These are phyloP conservation scores for Sphecodes monilicornis DNA, from an alignment of 2,888 invertebrate species.

Conservation along the genomic window DNA sequence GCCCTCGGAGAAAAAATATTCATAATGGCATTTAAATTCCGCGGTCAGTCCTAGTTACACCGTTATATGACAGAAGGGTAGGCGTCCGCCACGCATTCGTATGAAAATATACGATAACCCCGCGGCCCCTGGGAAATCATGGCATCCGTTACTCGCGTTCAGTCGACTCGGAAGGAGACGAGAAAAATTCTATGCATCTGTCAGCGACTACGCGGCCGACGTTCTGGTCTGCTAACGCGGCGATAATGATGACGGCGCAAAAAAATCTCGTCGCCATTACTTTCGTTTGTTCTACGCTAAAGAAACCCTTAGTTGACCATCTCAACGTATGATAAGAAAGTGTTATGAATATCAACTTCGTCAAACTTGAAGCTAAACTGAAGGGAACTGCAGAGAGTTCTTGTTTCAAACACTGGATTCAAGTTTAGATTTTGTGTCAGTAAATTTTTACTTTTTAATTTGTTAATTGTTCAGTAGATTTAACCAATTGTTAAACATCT, in stretches of 20 bases:
- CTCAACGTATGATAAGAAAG: no score
- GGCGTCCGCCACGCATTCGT: conserved; percentile 54
- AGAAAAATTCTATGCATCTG: conserved; percentile 71
- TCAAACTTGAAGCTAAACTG: no score
- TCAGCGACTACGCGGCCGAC: conserved; percentile 50
- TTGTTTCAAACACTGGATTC: no score
- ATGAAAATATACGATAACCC: conserved; percentile 67
- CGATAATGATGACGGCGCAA: conserved; percentile 26
- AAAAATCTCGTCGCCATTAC: conserved; percentile 34
- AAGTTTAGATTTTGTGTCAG: no score
- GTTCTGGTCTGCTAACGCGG: conserved; percentile 34
- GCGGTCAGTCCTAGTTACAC: conserved; percentile 54
- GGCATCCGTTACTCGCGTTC: conserved; percentile 67
- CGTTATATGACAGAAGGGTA: conserved; percentile 50
- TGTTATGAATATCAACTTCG: no score
- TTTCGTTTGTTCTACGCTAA: neutral
- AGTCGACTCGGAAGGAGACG: conserved; percentile 50
- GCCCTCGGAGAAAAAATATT: conserved; percentile 53
- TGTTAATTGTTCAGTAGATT: no score
- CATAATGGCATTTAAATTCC: conserved; percentile 63
- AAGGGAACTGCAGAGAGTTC: no score
- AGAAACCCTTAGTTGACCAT: no score
- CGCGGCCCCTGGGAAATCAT: conserved; percentile 72
- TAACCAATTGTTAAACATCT: no score
- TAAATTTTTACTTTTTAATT: no score